Evolutionary conservation across 2,113 vertebrate species (phyloP), one percentile per base, ranked within the genome.

Genomic region (Murina feae): DNA sequence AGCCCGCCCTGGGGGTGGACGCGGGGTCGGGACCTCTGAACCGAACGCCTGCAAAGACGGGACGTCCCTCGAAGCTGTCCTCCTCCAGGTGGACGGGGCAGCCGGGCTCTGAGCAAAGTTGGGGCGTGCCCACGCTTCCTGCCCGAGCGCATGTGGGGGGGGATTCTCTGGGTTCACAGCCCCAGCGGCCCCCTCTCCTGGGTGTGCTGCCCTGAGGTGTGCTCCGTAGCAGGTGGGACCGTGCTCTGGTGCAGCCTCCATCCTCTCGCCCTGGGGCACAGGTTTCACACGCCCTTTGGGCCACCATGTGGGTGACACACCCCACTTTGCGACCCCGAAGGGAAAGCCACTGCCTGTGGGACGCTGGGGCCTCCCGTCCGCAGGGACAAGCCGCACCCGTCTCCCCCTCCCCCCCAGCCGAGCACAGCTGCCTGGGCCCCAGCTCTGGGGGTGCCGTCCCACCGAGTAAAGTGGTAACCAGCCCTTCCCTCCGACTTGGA

Each of bases 101-200:
- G 1, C 51, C 16, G 51, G 11, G 37, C 65, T 28, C 75, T 10
- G 17, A 76, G 58, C 35, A 1, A 51, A 21, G 25, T 37, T 51
- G 37, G 37, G 20, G 17, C 12, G 6, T 35, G 66, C 44, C 44
- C 2, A 0, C 4, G 47, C 0, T 2, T 9, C 69, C 74, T 21
- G 0, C 1, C 13, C 7, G 11, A 6, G 42, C 1, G 6, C 37
- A 10, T 7, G 1, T 2, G 30, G 1, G 1, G 35, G 55, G 25
- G 3, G 4, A n/a, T n/a, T n/a, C 72, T 37, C 53, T 35, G 65
- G 37, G 37, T 2, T 37, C 66, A 18, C 9, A 4, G 66, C 51
- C 39, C 37, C 23, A 1, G 30, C 2, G 1, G 23, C 53, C 75
- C 51, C 42, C 42, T 9, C 23, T n/a, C 7, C 21, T 12, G n/a